Percentiles rank a stretch among this genome's conserved stretches.
Evolutionary conservation across 2,888 invertebrate genomes (phyloP).

Genomic region (Diaphora mendica): DNA sequence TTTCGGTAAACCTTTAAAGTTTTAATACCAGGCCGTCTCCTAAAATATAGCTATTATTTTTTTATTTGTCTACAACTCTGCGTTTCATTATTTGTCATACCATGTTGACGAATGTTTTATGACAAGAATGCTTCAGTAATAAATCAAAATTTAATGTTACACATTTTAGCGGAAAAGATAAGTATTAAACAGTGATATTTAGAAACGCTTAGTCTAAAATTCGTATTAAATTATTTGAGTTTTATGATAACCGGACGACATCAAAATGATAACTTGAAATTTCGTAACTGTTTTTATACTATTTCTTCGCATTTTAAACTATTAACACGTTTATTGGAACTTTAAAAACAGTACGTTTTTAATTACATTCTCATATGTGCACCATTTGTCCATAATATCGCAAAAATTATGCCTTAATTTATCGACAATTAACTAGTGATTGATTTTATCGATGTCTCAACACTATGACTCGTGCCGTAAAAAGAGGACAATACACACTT

Average conservation of each 20-base stretch:
- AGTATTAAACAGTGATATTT: conserved; percentile 27
- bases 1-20: conserved; percentile 29
- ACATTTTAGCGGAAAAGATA: conserved; percentile 30
- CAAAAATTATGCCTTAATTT: conserved; percentile 1
- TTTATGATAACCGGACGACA: conserved; percentile 47
- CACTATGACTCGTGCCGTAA: conserved; percentile 78
- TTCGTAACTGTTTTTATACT: conserved; percentile 26
- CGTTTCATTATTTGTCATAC: conserved; percentile 2
- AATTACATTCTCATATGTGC: neutral
- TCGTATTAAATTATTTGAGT: conserved; percentile 43
- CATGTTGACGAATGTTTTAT: conserved; percentile 21
- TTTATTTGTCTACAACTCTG: conserved; percentile 20
- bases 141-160: conserved; percentile 41
- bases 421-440: conserved; percentile 16
- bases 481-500: conserved; percentile 78
- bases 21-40: conserved; percentile 19
- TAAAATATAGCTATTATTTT: conserved; percentile 32
- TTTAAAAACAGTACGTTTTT: conserved; percentile 3
- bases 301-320: conserved; percentile 22
- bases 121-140: conserved; percentile 37
- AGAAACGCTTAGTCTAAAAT: conserved; percentile 39
- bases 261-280: conserved; percentile 35
- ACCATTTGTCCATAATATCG: conserved; percentile 14
- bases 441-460: conserved; percentile 42
- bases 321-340: conserved; percentile 27